A percentile compares a stretch with the other conserved stretches of the same genome.
These are phyloP conservation scores for Perdita meconis DNA, from an alignment of 2,888 invertebrate species.

Conservation along the genomic window DNA sequence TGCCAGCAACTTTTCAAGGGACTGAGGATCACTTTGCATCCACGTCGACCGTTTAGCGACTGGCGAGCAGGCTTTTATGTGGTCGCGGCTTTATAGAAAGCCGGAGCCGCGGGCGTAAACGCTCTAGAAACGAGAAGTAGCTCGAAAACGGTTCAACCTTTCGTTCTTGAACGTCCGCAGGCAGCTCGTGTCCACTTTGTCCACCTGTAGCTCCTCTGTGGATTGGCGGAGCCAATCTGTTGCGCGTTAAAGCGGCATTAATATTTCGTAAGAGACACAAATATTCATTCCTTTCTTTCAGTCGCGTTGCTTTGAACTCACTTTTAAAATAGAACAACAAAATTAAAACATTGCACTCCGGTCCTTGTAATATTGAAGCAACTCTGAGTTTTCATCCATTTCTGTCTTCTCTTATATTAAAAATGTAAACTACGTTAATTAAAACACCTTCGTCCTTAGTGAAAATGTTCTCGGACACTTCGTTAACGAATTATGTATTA, in stretches of 20 bases:
- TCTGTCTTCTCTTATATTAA: too few species aligned
- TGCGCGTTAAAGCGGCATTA: background rate
- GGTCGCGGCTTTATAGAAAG: background rate
- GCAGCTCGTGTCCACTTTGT: background rate
- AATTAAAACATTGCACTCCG: too few species aligned
- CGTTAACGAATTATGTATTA: too few species aligned
- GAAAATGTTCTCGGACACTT: too few species aligned
- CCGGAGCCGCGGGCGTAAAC: background rate
- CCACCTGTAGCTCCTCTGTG: slow-evolving; percentile 3
- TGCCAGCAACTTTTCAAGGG: too few species aligned
- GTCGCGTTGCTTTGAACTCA: too few species aligned
- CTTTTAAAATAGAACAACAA: too few species aligned
- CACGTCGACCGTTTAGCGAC: background rate
- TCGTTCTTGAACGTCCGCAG: background rate
- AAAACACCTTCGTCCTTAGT: too few species aligned
- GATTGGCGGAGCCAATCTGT: background rate
- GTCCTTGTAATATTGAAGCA: too few species aligned
- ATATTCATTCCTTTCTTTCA: too few species aligned
- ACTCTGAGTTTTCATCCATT: too few species aligned
- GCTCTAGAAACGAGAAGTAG: background rate
- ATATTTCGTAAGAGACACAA: background rate
- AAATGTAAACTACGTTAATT: too few species aligned
- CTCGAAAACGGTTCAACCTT: slow-evolving; percentile 2
- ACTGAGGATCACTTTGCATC: background rate
- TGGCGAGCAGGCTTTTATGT: background rate